These are phyloP conservation scores for Drosophila melanica DNA, from an alignment of 1,140 invertebrate genomes.

Conservation along the genomic window DNA sequence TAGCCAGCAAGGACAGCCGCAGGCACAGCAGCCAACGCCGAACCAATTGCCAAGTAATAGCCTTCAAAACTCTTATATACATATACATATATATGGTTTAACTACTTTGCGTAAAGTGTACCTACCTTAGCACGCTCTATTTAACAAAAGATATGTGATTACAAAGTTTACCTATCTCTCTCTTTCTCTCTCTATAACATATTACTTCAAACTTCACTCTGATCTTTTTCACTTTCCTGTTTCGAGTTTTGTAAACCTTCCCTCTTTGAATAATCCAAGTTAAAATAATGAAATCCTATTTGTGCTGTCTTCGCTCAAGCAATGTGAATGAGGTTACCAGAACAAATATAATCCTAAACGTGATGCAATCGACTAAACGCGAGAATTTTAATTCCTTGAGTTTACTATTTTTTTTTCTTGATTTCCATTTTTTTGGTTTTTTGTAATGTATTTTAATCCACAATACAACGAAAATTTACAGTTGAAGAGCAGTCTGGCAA, in stretches of 20 bases:
- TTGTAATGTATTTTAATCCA: neutral
- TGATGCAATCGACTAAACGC: constrained; percentile 23
- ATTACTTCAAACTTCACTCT: neutral
- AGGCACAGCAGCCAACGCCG: constrained; percentile 29
- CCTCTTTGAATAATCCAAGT: constrained; percentile 4
- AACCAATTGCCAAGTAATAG: constrained; percentile 61
- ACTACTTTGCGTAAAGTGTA: constrained; percentile 56
- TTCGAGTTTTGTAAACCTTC: constrained; percentile 16
- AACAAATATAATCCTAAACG: neutral
- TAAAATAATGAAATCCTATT: constrained; percentile 5
- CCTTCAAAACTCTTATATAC: constrained; percentile 6
- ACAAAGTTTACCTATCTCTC: neutral
- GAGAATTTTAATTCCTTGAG: constrained; percentile 23
- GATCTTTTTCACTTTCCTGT: constrained; percentile 1
- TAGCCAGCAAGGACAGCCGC: constrained; percentile 32
- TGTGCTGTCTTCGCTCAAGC: constrained; percentile 46
- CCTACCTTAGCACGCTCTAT: constrained; percentile 59
- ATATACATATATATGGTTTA: constrained; percentile 16
- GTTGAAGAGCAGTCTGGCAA: constrained; percentile 78
- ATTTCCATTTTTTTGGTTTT: constrained; percentile 10
- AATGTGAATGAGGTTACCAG: constrained; percentile 5
- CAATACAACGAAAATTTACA: constrained; percentile 60
- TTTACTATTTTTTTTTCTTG: neutral
- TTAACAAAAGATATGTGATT: constrained; percentile 25
- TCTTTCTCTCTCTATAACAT: constrained; percentile 17